A percentile compares a stretch with the other conserved stretches of the same genome.
These are phyloP conservation scores for Silurus lanzhouensis DNA, from an alignment of 2,797 vertebrate species.

Conservation along the genomic window DNA sequence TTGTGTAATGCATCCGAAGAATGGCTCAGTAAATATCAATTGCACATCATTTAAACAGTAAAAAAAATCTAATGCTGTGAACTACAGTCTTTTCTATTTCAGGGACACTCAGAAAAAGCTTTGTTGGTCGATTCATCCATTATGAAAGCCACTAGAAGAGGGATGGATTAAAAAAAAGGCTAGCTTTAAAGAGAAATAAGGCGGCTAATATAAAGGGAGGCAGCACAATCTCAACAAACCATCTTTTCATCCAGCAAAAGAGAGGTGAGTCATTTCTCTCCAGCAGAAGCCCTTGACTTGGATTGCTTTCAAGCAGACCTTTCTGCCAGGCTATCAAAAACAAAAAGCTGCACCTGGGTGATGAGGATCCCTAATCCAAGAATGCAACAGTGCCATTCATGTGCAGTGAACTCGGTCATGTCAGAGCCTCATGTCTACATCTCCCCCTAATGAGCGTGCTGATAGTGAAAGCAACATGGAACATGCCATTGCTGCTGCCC, in stretches of 20 bases:
- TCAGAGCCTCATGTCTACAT: conserved; percentile 45
- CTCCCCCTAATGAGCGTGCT: conserved; percentile 50
- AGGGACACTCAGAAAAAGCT: conserved; percentile 44
- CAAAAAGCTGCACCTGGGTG: conserved; percentile 53
- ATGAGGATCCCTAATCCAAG: conserved; percentile 51
- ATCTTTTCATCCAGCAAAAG: conserved; percentile 60
- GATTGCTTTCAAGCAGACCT: conserved; percentile 58
- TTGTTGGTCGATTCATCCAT: conserved; percentile 47
- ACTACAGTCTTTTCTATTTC: conserved; percentile 45
- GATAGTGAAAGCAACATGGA: conserved; percentile 40
- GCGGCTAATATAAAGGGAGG: conserved; percentile 30
- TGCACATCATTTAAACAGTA: conserved; percentile 44
- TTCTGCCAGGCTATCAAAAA: conserved; percentile 57
- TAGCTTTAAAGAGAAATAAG: conserved; percentile 45
- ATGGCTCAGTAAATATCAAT: conserved; percentile 45
- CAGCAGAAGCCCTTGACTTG: conserved; percentile 57
- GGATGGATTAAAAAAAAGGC: conserved; percentile 47
- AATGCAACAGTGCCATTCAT: conserved; percentile 41
- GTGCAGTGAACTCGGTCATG: conserved; percentile 47
- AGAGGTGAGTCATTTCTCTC: conserved; percentile 59
- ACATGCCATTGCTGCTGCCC: conserved; percentile 20
- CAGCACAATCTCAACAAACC: conserved; percentile 54
- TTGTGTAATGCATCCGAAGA: conserved; percentile 6
- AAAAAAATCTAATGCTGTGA: conserved; percentile 41
- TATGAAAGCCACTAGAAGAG: conserved; percentile 48